Percentiles rank a stretch among this genome's conserved stretches.
phyloP scores from a whole-genome alignment of 2,113 vertebrate species.

The Anhinga anhinga region DNA sequence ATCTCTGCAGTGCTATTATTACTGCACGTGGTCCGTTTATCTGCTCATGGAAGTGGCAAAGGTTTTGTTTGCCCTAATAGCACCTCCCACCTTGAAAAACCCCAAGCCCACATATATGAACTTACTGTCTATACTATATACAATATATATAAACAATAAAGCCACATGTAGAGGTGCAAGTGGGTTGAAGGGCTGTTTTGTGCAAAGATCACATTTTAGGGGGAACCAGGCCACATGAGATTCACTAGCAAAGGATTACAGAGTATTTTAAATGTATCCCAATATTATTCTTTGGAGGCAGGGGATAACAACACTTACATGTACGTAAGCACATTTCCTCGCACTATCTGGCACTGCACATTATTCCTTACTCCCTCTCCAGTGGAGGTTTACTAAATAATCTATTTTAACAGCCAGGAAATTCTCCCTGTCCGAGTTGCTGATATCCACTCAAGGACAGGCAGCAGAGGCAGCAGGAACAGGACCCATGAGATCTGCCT shows the following conservation, averaged over 20 bases:
- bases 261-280: background rate
- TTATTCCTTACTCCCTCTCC: background rate
- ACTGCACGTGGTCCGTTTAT: background rate
- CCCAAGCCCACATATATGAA: background rate
- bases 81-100: background rate
- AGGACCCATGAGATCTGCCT: fast-evolving
- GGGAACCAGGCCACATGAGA: background rate
- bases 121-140: background rate
- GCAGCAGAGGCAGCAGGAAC: background rate
- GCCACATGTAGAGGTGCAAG: background rate
- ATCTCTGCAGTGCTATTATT: background rate
- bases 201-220: background rate
- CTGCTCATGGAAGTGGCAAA: background rate
- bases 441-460: background rate
- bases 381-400: background rate
- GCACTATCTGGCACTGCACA: fast-evolving
- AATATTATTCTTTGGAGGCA: background rate
- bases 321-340: background rate
- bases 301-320: background rate
- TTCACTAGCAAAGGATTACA: background rate
- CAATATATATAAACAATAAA: background rate
- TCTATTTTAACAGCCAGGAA: background rate
- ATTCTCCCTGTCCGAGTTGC: background rate
- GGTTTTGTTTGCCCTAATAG: background rate
- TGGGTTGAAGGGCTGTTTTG: background rate